Base-by-base conservation (phyloP, 2,113 vertebrate genomes). In the Sisor rabdophorus region DNA sequence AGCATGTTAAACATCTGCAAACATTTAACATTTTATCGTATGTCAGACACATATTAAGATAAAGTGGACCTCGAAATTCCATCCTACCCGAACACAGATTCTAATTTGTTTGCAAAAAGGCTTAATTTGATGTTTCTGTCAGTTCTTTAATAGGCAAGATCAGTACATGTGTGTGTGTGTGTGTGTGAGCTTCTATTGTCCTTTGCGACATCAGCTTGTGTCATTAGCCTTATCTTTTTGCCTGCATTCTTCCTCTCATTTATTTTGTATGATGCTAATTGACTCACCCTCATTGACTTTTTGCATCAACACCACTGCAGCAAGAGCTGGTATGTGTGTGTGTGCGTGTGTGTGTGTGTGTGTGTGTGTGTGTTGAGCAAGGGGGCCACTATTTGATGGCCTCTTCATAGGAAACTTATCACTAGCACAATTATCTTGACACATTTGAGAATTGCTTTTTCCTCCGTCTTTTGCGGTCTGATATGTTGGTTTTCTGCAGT, bases 281-380 rank as follows among this genome's bases (percentile, higher is more conserved):
- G 83, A 86, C 85, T 77, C 80, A 84, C 71, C 82, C 75, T 85
- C 76, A 87, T 82, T 77, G 58, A 81, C 79, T 85, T 71, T 80
- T 74, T 68, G 65, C 72, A 26, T 77, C 69, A 74, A 70, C 79
- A 48, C 59, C 55, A 55, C 68, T 69, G 17, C 69, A 77, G 77
- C 71, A 47, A 76, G 55, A 30, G 70, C 64, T 63, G 56, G 58
- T 64, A 56, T 30, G 17, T 48, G 32, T 47, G 58, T 64, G 67
- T 30, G 17, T 48, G 32, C n/a, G n/a, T n/a, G n/a, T n/a, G n/a
- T n/a, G n/a, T n/a, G n/a, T n/a, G n/a, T n/a, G n/a, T n/a, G n/a
- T n/a, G n/a, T n/a, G n/a, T n/a, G 58, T 64, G 67, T 30, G 17
- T 48, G 32, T 47, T 54, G 30, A 36, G 69, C 20, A 73, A 53